phyloP scores from a whole-genome alignment of 1,140 invertebrate genomes.

The Drosophila paulistorum region DNA sequence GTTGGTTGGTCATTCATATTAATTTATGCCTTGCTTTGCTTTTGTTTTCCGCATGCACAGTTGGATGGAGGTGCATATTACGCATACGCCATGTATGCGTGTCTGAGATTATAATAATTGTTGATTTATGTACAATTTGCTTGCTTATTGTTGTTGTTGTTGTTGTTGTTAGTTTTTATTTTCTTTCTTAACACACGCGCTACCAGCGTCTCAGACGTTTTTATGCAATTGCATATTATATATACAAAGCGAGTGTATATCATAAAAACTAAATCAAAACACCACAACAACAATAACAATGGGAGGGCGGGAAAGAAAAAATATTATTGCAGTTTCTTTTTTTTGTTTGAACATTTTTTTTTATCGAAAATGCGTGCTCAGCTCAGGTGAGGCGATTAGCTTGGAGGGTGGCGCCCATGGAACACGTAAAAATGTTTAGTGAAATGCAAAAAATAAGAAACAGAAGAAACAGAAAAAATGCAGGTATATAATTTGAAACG shows the following conservation, averaged over 20 bases:
- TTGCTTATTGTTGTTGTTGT: not conserved
- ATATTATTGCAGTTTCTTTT: not conserved
- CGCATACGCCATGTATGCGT: constrained; percentile 48
- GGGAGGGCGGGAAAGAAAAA: not conserved
- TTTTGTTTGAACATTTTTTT: constrained; percentile 20
- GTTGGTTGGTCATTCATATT: not conserved
- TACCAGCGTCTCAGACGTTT: constrained; percentile 33
- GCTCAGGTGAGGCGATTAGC: constrained; percentile 20
- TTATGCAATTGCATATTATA: constrained; percentile 39
- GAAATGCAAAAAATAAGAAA: not conserved
- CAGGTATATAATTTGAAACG: constrained; percentile 4
- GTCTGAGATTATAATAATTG: constrained; percentile 23
- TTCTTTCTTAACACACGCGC: constrained; percentile 41
- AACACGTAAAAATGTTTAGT: constrained; percentile 11
- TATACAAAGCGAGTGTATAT: constrained; percentile 1
- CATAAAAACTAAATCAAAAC: not conserved
- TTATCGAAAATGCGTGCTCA: constrained; percentile 60
- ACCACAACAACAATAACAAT: not conserved
- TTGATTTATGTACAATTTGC: constrained; percentile 6
- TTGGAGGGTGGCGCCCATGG: not conserved
- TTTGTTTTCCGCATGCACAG: constrained; percentile 1
- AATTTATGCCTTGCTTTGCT: constrained; percentile 9
- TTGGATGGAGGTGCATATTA: constrained; percentile 12
- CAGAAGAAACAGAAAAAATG: not conserved
- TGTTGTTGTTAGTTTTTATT: constrained; percentile 18